Percentiles rank a stretch among this genome's conserved stretches.
These are phyloP conservation scores for Acanthisitta chloris DNA, from an alignment of 2,113 vertebrate genomes.

Conservation along the genomic window DNA sequence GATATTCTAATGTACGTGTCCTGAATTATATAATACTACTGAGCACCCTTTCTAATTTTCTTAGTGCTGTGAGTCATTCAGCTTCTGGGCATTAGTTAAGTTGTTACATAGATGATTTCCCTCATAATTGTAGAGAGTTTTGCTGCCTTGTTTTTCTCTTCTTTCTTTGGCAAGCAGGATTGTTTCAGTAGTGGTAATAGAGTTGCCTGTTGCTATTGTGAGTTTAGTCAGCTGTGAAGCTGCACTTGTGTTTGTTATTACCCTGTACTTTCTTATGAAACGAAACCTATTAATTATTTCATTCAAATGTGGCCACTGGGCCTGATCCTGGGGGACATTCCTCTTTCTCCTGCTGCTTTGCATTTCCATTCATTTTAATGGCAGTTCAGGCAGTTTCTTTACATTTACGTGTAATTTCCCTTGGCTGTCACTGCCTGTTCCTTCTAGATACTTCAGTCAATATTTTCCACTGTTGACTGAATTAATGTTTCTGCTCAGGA, in stretches of 20 bases:
- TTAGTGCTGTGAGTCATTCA: constrained; percentile 47
- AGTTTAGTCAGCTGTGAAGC: constrained; percentile 59
- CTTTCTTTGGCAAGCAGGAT: constrained; percentile 33
- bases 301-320: neutral
- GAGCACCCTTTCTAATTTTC: constrained; percentile 52
- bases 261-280: neutral
- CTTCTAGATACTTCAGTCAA: neutral
- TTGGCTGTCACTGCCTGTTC: neutral
- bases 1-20: neutral
- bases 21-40: constrained; percentile 25
- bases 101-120: constrained; percentile 70
- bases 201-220: constrained; percentile 48
- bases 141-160: constrained; percentile 52
- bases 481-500: neutral
- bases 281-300: constrained; percentile 20
- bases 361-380: neutral
- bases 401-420: neutral
- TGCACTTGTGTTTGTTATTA: constrained; percentile 1
- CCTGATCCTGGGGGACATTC: neutral
- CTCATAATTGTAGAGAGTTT: constrained; percentile 51
- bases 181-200: constrained; percentile 45
- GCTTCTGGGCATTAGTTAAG: constrained; percentile 63
- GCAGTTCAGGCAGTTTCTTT: neutral
- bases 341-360: neutral
- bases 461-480: neutral